Evolutionary conservation across 2,888 invertebrate species (phyloP).

Genomic region (Drosophila incognita): DNA sequence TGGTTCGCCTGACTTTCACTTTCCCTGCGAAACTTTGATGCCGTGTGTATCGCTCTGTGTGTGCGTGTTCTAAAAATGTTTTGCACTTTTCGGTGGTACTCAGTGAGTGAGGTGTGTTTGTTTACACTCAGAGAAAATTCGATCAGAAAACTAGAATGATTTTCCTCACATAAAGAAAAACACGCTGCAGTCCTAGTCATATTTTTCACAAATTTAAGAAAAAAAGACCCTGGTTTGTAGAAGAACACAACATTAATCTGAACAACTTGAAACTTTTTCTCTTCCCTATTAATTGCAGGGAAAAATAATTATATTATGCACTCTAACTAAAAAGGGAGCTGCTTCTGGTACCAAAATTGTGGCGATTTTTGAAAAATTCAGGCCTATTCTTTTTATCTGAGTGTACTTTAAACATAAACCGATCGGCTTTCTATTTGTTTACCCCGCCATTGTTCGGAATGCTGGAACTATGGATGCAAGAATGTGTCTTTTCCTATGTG

Average conservation of each 20-base stretch:
- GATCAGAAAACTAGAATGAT: neutral
- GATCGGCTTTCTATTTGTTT: constrained; percentile 68
- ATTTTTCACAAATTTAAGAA: too few species aligned
- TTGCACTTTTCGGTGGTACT: constrained; percentile 39
- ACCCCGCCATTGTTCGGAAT: constrained; percentile 43
- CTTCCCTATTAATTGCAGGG: too few species aligned
- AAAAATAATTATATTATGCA: neutral
- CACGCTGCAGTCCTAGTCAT: too few species aligned
- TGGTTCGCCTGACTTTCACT: constrained; percentile 61
- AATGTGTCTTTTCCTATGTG: constrained; percentile 31
- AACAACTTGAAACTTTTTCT: too few species aligned
- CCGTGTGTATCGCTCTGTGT: constrained; percentile 17
- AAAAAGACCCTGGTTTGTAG: too few species aligned
- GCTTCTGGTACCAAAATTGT: neutral
- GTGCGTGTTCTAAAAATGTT: constrained; percentile 41
- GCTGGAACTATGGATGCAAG: constrained; percentile 40
- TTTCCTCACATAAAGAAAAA: too few species aligned
- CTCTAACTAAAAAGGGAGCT: neutral
- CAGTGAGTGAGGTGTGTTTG: constrained; percentile 47
- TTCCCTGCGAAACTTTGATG: constrained; percentile 41
- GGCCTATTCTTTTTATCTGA: neutral
- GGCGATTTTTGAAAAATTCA: neutral
- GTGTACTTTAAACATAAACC: constrained; percentile 66
- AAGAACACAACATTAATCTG: too few species aligned
- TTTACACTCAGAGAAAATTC: constrained; percentile 25